Conservation (phyloP, 2,797 vertebrate species). For the Triplophysa yarkandensis region DNA sequence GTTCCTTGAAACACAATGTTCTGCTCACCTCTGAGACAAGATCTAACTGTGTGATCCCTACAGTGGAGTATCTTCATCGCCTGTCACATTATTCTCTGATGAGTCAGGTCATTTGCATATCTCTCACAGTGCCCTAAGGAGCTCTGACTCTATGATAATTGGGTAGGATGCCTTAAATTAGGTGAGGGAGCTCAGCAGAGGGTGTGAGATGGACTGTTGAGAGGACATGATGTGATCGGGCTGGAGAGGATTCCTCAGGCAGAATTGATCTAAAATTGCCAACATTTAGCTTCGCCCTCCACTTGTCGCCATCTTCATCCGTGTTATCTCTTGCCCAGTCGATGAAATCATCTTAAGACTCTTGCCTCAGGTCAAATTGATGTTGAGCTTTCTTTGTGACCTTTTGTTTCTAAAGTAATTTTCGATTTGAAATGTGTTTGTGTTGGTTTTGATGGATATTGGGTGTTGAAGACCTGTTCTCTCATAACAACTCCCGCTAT, state of each 20-base stretch:
- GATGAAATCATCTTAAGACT: not conserved
- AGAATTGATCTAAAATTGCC: not conserved
- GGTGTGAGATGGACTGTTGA: slow-evolving; percentile 47
- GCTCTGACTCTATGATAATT: slow-evolving; percentile 43
- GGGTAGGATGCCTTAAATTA: slow-evolving; percentile 54
- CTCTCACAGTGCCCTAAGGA: slow-evolving; percentile 25
- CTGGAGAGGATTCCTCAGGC: not conserved
- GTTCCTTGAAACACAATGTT: slow-evolving; percentile 55
- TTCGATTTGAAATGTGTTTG: not conserved
- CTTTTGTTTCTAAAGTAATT: not conserved
- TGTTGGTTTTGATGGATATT: not conserved
- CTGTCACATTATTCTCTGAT: slow-evolving; percentile 53
- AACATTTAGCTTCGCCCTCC: slow-evolving; percentile 7
- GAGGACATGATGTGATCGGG: slow-evolving; percentile 48
- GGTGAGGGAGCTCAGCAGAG: slow-evolving; percentile 36
- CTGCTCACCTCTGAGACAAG: slow-evolving; percentile 48
- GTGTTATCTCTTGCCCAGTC: not conserved
- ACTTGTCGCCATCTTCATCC: slow-evolving; percentile 1
- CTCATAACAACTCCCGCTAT: not conserved
- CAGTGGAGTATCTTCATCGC: slow-evolving; percentile 52
- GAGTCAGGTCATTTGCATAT: slow-evolving; percentile 49
- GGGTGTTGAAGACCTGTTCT: not conserved
- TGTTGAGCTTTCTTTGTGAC: not conserved
- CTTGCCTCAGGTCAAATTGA: slow-evolving; percentile 9
- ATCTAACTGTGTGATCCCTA: slow-evolving; percentile 25